Conservation (phyloP, 2,797 vertebrate species). For the Apodemus agrarius region DNA sequence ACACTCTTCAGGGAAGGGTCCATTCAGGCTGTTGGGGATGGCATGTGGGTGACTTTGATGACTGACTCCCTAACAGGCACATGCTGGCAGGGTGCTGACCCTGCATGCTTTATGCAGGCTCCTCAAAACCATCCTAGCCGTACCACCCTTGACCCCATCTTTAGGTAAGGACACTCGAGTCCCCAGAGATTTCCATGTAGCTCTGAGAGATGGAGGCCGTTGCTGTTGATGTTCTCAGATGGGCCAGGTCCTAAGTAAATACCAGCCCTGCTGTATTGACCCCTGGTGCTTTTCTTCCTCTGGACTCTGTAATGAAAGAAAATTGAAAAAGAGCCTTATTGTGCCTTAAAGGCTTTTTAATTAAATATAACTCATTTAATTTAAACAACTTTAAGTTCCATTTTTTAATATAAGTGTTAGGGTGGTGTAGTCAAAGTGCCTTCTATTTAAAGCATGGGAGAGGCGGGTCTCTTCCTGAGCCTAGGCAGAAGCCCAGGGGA, state of each 20-base stretch:
- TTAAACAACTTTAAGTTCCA: slow-evolving; percentile 75
- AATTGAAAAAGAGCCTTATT: slow-evolving; percentile 72
- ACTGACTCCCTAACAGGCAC: not conserved
- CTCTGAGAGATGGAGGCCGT: not conserved
- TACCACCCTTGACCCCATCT: not conserved
- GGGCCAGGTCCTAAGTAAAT: not conserved
- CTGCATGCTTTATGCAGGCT: fast-evolving
- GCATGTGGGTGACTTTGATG: not conserved
- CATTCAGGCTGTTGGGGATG: not conserved
- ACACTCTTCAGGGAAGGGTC: not conserved
- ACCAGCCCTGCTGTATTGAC: not conserved
- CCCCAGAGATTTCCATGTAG: fast-evolving
- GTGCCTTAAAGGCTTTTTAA: slow-evolving; percentile 80
- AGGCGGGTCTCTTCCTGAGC: slow-evolving; percentile 15
- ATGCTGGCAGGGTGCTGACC: fast-evolving
- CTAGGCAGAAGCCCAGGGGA: not conserved
- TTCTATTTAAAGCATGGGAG: slow-evolving; percentile 60
- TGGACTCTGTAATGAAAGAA: slow-evolving; percentile 62
- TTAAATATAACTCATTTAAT: slow-evolving; percentile 81
- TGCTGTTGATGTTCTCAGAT: fast-evolving
- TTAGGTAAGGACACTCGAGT: not conserved
- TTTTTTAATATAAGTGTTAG: slow-evolving; percentile 73
- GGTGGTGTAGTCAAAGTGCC: slow-evolving; percentile 6
- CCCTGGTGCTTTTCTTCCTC: not conserved
- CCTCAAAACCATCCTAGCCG: fast-evolving